These are phyloP conservation scores for Bellardia pandia DNA, from an alignment of 2,888 invertebrate genomes.

Conservation along the genomic window DNA sequence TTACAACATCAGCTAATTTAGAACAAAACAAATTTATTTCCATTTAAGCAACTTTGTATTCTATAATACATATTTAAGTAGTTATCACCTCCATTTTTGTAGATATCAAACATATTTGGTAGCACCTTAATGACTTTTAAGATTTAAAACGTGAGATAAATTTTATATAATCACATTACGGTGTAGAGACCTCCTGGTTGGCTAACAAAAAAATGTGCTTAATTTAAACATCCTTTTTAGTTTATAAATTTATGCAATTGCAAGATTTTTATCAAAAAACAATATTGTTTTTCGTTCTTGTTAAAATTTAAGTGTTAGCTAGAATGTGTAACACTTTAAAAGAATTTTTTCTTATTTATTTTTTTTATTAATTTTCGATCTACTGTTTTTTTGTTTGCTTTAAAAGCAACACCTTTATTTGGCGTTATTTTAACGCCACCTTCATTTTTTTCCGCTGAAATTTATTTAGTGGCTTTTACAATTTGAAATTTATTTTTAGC, in stretches of 20 bases:
- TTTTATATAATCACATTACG: constrained; percentile 54
- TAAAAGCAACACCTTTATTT: constrained; percentile 58
- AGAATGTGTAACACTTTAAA: constrained; percentile 20
- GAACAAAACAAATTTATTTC: constrained; percentile 39
- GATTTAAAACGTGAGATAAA: constrained; percentile 72
- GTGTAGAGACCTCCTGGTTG: constrained; percentile 30
- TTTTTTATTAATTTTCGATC: constrained; percentile 26
- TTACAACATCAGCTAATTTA: constrained; percentile 45
- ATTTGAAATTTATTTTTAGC: constrained; percentile 17
- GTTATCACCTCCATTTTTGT: constrained; percentile 53
- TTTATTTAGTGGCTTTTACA: constrained; percentile 45
- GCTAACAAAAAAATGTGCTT: constrained; percentile 5
- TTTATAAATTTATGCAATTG: constrained; percentile 9
- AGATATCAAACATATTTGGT: constrained; percentile 1
- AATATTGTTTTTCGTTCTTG: not conserved
- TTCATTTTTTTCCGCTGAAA: constrained; percentile 49
- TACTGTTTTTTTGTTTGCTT: constrained; percentile 25
- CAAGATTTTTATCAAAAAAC: constrained; percentile 36
- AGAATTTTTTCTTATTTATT: not conserved
- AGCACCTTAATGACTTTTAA: constrained; percentile 48
- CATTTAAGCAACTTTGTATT: constrained; percentile 17
- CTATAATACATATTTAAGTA: constrained; percentile 56
- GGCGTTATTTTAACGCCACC: constrained; percentile 67
- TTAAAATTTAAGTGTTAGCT: constrained; percentile 21
- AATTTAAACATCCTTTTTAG: constrained; percentile 28